Evolutionary conservation across 2,113 vertebrate genomes (phyloP), one percentile per base, ranked within the genome.

Genomic region (Nycticorax nycticorax): DNA sequence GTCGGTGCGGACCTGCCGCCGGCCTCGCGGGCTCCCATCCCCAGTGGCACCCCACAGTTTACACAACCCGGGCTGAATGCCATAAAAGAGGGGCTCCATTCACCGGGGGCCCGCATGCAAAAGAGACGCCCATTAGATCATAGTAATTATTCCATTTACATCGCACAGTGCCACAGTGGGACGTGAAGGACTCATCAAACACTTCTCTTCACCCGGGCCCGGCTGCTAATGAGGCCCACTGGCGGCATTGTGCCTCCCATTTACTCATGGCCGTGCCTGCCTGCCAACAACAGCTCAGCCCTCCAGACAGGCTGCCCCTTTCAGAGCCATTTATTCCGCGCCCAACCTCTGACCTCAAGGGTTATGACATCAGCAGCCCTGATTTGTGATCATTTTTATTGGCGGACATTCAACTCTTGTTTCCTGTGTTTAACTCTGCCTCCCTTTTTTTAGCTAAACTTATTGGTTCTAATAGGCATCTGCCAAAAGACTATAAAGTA

Each of bases 101-200:
- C 98, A 98, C 95, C 72, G 43, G 90, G 95, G 96, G 96, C 95
- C 96, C 85, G 97, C 96, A 93, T 97, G 98, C 98, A 97, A 98
- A 98, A 97, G 98, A 97, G 98, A 97, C 85, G 97, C 97, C 98
- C 98, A 98, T 98, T 98, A 98, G 98, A 98, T 98, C 98, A 98
- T 98, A 98, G 98, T 98, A 97, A 98, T 98, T 98, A 98, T 98
- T 98, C 98, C 98, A 98, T 98, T 98, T 85, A 97, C 98, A 98
- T 95, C 97, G 94, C 98, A 98, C 96, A 96, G 98, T 97, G 98
- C 96, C 98, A 97, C 98, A 97, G 97, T 95, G 98, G 98, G 98
- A 98, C 96, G 84, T 95, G 94, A 21, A 97, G 97, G 97, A 97
- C 97, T 98, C 98, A 98, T 98, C 98, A 98, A 98, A 98, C 98